phyloP scores from a whole-genome alignment of 2,113 vertebrate species.

The Catagonus wagneri region DNA sequence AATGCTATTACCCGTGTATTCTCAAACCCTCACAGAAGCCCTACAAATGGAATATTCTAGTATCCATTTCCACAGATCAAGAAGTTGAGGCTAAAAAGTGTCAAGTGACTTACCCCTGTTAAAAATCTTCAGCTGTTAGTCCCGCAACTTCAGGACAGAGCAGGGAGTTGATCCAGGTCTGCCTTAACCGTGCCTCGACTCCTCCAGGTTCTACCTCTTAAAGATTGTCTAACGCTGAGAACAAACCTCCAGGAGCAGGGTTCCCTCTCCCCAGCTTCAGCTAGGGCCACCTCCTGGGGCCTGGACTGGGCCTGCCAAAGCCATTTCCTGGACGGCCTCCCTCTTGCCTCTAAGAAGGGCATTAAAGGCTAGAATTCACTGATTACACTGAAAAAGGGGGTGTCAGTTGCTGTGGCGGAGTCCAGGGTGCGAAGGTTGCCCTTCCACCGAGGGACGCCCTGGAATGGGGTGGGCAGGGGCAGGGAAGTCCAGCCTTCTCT shows the following conservation, averaged over 20 bases:
- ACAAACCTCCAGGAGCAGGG: not conserved
- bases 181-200: not conserved
- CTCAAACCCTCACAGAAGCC: not conserved
- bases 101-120: not conserved
- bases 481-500: not conserved
- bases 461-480: not conserved
- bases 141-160: no score
- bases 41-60: no score
- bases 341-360: constrained; percentile 15
- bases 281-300: not conserved
- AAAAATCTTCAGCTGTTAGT: not conserved
- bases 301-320: not conserved
- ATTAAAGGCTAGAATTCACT: constrained; percentile 52
- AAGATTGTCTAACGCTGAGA: not conserved
- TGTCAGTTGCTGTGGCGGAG: not conserved
- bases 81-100: not conserved
- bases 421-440: not conserved
- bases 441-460: not conserved
- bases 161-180: not conserved
- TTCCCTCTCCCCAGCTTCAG: not conserved
- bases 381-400: constrained; percentile 46
- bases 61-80: not conserved
- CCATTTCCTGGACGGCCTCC: not conserved
- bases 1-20: not conserved
- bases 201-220: not conserved